These are phyloP conservation scores for Spodoptera exigua DNA, from an alignment of 2,888 invertebrate species.

Conservation along the genomic window DNA sequence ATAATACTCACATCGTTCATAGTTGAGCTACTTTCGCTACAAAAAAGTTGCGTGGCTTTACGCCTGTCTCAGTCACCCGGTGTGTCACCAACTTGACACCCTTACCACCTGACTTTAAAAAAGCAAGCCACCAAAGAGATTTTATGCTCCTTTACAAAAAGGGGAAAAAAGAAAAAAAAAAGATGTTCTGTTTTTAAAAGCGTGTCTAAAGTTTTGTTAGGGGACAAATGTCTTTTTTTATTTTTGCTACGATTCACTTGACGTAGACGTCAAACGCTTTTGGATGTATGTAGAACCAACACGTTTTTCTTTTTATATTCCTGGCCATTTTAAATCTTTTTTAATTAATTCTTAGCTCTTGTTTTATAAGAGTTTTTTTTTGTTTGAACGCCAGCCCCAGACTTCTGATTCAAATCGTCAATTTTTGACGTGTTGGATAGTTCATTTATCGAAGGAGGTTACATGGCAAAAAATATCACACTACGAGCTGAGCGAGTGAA, in stretches of 20 bases:
- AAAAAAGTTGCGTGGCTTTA: constrained; percentile 25
- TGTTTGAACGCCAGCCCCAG: no score
- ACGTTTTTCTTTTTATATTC: no score
- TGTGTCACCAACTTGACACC: constrained; percentile 49
- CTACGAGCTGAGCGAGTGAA: no score
- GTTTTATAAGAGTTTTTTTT: not conserved
- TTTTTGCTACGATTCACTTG: constrained; percentile 20
- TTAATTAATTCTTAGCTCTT: no score
- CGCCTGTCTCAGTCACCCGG: constrained; percentile 35
- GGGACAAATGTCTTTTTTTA: constrained; percentile 21
- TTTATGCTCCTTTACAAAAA: constrained; percentile 19
- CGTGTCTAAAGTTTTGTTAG: constrained; percentile 10
- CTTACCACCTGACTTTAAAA: constrained; percentile 45
- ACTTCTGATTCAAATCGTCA: no score
- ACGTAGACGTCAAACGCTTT: constrained; percentile 2
- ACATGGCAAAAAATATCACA: no score
- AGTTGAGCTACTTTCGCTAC: constrained; percentile 2
- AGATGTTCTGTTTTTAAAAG: constrained; percentile 24
- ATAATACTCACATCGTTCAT: not conserved
- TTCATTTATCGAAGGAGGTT: no score
- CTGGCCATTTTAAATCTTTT: not conserved
- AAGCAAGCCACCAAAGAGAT: constrained; percentile 15
- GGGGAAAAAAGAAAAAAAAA: constrained; percentile 1
- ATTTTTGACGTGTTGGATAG: no score
- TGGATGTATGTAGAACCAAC: not conserved